Percentiles rank a stretch among this genome's conserved stretches.
These are phyloP conservation scores for Teinopalpus imperialis DNA, from an alignment of 2,888 invertebrate genomes.

Conservation along the genomic window DNA sequence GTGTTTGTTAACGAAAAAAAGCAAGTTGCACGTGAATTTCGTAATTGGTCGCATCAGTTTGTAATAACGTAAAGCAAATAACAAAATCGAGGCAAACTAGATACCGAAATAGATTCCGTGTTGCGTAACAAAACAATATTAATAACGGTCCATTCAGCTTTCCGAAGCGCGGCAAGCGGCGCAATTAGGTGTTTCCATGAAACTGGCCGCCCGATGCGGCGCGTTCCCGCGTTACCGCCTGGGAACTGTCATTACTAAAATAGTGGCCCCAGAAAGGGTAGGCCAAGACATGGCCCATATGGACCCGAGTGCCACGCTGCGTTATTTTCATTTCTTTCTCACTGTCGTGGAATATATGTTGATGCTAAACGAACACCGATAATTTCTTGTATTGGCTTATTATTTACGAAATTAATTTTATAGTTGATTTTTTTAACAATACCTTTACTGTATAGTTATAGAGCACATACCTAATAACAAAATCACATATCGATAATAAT, in stretches of 20 bases:
- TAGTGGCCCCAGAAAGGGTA: slow-evolving; percentile 79
- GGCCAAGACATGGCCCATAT: slow-evolving; percentile 71
- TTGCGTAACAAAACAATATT: slow-evolving; percentile 39
- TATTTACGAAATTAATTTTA: no score
- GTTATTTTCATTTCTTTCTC: slow-evolving; percentile 66
- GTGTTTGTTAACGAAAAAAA: neutral
- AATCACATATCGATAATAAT: no score
- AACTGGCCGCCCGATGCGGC: slow-evolving; percentile 34
- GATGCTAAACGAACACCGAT: slow-evolving; percentile 3
- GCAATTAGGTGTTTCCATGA: slow-evolving; percentile 74
- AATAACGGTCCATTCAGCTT: slow-evolving; percentile 55
- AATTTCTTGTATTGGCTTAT: neutral
- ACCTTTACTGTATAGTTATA: no score
- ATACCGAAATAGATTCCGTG: slow-evolving; percentile 20
- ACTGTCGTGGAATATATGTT: slow-evolving; percentile 34
- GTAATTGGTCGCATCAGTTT: slow-evolving; percentile 19
- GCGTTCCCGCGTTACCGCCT: slow-evolving; percentile 54
- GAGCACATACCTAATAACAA: no score
- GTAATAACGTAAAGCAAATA: slow-evolving; percentile 20
- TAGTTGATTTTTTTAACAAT: no score
- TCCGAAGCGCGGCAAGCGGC: slow-evolving; percentile 40
- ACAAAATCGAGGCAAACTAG: slow-evolving; percentile 23
- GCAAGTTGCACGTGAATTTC: slow-evolving; percentile 4
- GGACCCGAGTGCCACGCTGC: slow-evolving; percentile 46
- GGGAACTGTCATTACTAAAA: slow-evolving; percentile 78